A percentile compares a stretch with the other conserved stretches of the same genome.
Conservation (phyloP, 1,140 invertebrate species). For the Drosophila navojoa region DNA sequence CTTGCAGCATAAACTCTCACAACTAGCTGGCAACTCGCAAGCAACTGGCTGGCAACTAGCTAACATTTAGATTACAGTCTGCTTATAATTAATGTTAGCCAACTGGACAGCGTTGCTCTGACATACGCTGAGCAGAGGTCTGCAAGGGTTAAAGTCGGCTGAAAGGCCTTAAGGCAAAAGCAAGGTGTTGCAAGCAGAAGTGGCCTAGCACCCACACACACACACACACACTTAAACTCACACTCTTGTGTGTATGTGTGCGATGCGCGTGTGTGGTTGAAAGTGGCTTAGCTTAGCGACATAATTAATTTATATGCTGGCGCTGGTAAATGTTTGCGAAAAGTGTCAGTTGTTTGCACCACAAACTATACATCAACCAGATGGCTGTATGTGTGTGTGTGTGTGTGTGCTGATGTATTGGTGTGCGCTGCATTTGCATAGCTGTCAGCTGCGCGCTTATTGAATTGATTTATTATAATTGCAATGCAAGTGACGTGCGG, state of each 20-base stretch:
- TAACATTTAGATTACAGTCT: neutral
- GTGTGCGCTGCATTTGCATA: slow-evolving; percentile 65
- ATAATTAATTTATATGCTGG: slow-evolving; percentile 78
- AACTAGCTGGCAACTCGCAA: neutral
- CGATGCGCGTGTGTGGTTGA: slow-evolving; percentile 3
- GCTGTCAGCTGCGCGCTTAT: slow-evolving; percentile 53
- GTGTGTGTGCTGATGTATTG: slow-evolving; percentile 36
- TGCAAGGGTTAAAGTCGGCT: slow-evolving; percentile 5
- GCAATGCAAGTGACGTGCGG: slow-evolving; percentile 69
- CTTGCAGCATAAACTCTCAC: too few relatives aligned
- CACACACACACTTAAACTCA: slow-evolving; percentile 1
- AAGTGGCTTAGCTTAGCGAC: slow-evolving; percentile 35
- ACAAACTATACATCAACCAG: slow-evolving; percentile 64
- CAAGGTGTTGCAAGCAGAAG: slow-evolving; percentile 34
- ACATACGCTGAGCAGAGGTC: slow-evolving; percentile 11
- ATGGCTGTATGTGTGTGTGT: slow-evolving; percentile 31
- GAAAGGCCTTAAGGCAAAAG: slow-evolving; percentile 8
- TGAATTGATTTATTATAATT: slow-evolving; percentile 81
- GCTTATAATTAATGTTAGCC: neutral
- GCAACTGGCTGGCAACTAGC: neutral
- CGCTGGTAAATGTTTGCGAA: slow-evolving; percentile 67
- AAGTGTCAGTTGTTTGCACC: slow-evolving; percentile 71
- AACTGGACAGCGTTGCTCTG: neutral
- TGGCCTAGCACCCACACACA: slow-evolving; percentile 20
- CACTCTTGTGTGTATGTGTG: neutral